Conservation (phyloP, 1,140 invertebrate species). For the Frieseomelitta varia region DNA sequence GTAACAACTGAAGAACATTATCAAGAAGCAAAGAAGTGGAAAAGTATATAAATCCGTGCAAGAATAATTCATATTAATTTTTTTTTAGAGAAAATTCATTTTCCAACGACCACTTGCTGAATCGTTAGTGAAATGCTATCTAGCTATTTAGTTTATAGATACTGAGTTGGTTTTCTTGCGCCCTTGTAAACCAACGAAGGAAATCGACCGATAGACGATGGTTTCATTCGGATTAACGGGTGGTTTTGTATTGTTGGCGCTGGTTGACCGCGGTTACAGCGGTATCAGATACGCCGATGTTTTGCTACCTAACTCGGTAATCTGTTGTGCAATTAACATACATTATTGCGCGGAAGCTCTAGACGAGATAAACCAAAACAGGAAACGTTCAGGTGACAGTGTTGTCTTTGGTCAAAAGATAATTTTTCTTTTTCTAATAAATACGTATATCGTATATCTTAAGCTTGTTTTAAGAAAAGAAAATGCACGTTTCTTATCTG, state of each 20-base stretch:
- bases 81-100: too few relatives aligned
- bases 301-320: neutral
- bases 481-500: too few relatives aligned
- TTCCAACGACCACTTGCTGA: neutral
- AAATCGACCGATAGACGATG: constrained; percentile 4
- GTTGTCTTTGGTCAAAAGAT: too few relatives aligned
- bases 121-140: too few relatives aligned
- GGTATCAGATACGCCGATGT: neutral
- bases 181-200: neutral
- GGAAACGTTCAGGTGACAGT: too few relatives aligned
- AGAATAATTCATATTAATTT: too few relatives aligned
- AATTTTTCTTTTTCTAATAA: too few relatives aligned
- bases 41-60: too few relatives aligned
- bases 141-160: neutral
- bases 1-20: too few relatives aligned
- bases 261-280: neutral
- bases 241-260: constrained; percentile 4
- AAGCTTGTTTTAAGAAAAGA: too few relatives aligned
- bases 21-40: too few relatives aligned
- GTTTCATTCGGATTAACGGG: constrained; percentile 2
- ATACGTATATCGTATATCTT: too few relatives aligned
- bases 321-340: neutral
- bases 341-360: neutral
- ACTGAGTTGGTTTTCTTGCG: neutral
- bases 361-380: neutral